Conservation (phyloP, 2,113 vertebrate genomes). For the Planiliza haematocheilus region DNA sequence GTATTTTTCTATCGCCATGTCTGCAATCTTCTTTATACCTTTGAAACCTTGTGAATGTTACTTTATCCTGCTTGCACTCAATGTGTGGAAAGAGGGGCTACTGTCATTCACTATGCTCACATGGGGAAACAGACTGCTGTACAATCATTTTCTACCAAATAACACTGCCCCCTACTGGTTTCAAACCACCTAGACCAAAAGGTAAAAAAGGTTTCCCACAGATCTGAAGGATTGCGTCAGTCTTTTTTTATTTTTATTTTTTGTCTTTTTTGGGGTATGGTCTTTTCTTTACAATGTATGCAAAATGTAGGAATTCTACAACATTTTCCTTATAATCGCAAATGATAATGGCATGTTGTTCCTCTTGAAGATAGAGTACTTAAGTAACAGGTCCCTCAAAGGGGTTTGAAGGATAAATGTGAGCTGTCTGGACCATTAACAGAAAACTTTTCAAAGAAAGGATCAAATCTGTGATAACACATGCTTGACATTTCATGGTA, state of each 20-base stretch:
- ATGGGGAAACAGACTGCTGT: slow-evolving; percentile 34
- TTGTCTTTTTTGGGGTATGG: no score
- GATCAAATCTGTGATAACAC: background rate
- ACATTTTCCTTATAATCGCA: no score
- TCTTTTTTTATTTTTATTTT: no score
- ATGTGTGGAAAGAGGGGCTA: slow-evolving; percentile 2
- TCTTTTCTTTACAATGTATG: no score
- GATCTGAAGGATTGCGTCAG: no score
- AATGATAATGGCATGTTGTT: no score
- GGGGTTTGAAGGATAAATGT: no score
- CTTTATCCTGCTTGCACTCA: slow-evolving; percentile 23
- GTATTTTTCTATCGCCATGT: slow-evolving; percentile 25
- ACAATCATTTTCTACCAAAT: slow-evolving; percentile 57
- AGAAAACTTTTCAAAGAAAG: no score
- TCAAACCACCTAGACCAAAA: slow-evolving; percentile 24
- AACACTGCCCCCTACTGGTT: slow-evolving; percentile 78
- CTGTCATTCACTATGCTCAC: slow-evolving; percentile 17
- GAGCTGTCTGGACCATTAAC: no score
- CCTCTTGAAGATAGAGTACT: no score
- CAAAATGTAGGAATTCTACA: no score
- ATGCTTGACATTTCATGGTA: background rate
- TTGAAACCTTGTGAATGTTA: slow-evolving; percentile 16
- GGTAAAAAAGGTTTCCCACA: slow-evolving; percentile 12
- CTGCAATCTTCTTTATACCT: background rate
- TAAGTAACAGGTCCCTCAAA: no score